These are phyloP conservation scores for Drosophila anceps DNA, from an alignment of 2,888 invertebrate genomes.

Conservation along the genomic window DNA sequence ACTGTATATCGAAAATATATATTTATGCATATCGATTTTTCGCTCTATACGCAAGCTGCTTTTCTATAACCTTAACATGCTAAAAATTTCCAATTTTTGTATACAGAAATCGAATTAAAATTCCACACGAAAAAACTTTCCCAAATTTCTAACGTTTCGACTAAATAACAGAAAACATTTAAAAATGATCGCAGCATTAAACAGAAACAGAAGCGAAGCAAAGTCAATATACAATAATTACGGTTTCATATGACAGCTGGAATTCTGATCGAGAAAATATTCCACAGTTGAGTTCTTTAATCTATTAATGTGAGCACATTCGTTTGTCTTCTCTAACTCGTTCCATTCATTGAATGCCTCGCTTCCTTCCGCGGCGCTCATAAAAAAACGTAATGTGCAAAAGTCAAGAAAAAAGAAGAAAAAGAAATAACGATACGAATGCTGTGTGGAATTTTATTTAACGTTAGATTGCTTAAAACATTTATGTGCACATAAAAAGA, in stretches of 20 bases:
- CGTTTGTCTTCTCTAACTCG: slow-evolving; percentile 26
- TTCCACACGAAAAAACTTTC: slow-evolving; percentile 7
- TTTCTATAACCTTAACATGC: too few species aligned
- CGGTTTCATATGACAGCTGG: slow-evolving; percentile 48
- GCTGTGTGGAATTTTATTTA: slow-evolving; percentile 48
- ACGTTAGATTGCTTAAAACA: slow-evolving; percentile 60
- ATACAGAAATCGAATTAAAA: slow-evolving; percentile 2
- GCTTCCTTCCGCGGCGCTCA: slow-evolving; percentile 66
- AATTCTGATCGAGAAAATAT: slow-evolving; percentile 39
- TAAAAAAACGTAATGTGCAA: slow-evolving; percentile 51
- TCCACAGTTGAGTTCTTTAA: slow-evolving; percentile 56
- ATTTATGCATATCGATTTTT: neutral
- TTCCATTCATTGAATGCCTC: slow-evolving; percentile 64
- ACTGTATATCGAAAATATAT: neutral
- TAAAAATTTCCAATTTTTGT: neutral
- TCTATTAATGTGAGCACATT: slow-evolving; percentile 51
- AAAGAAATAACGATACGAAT: slow-evolving; percentile 16
- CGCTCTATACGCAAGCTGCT: neutral
- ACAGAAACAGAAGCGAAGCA: slow-evolving; percentile 10
- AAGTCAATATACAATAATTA: slow-evolving; percentile 37
- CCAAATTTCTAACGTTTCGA: neutral
- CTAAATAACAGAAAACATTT: slow-evolving; percentile 10
- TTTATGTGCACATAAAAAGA: slow-evolving; percentile 55
- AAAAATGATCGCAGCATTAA: slow-evolving; percentile 27
- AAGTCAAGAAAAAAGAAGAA: neutral